Evolutionary conservation across 2,113 vertebrate species (phyloP), one percentile per base, ranked within the genome.

Genomic region (Rhegmatorhina hoffmannsi): DNA sequence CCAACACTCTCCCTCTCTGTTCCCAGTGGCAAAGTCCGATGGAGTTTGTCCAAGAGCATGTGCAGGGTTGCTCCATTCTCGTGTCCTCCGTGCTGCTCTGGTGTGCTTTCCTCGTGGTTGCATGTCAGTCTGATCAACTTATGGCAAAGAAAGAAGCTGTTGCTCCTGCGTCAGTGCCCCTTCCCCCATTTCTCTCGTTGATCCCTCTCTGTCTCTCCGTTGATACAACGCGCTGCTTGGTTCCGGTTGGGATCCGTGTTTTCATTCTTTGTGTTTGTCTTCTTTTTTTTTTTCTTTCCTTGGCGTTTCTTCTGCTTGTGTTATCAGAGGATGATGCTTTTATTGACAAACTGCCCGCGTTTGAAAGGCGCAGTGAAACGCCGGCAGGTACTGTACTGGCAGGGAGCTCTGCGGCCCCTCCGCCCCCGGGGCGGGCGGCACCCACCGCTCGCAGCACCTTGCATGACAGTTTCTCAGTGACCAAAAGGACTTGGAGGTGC

Each of bases 271-370:
- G 87, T 90, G 79, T 17, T 80, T 21, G 53, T 47, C 34, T 40
- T 47, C 34, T 40, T 38, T 15, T 25, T 13, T 13, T 19, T 7
- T 52, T 50, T 5, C 12, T 25, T 77, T 26, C 69, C 29, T 96
- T 98, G 97, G 96, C 75, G 46, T 98, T 98, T 97, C 97, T 98
- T 98, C 98, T 96, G 96, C 97, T 94, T 90, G 25, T 97, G 97
- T 97, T 97, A 94, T 99, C 98, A 98, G 99, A 99, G 98, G 99
- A 98, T 89, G 98, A 98, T 98, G 98, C 98, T 98, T 99, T 98
- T 98, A 88, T 98, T 99, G 98, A 97, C 98, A 99, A 98, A 98
- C 98, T 98, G 97, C 98, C 98, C 96, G 96, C 95, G 93, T 99
- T 99, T 99, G 98, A 98, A 97, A 98, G 98, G 98, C 97, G 97